Conservation (phyloP, 30 jellyfish, hydroid and myxozoan genomes). For the Pelagia noctiluca region DNA sequence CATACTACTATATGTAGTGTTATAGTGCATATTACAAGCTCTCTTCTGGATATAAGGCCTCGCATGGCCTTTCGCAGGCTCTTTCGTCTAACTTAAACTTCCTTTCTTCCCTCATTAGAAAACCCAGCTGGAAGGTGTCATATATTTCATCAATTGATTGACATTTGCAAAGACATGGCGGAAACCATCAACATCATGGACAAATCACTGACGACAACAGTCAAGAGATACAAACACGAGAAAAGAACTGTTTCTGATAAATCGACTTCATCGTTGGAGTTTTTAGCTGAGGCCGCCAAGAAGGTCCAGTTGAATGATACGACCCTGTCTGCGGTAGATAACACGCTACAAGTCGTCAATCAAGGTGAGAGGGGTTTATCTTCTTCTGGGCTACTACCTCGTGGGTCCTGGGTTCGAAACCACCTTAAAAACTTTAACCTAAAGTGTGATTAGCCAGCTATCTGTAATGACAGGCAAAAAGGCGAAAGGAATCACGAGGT, state of each 20-base stretch:
- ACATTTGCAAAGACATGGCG: conserved; percentile 98
- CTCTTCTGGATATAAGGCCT: too few relatives aligned
- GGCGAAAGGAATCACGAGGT: too few relatives aligned
- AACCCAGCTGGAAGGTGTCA: conserved; percentile 95
- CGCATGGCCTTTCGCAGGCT: too few relatives aligned
- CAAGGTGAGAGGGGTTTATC: conserved; percentile 39
- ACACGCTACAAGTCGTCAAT: conserved; percentile 75
- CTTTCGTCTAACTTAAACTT: too few relatives aligned
- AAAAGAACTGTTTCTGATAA: conserved; percentile 65
- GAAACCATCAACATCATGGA: conserved; percentile 82
- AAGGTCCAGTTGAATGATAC: conserved; percentile 63
- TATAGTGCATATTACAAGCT: too few relatives aligned
- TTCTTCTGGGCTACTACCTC: neutral
- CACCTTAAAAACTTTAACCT: too few relatives aligned
- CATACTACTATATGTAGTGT: too few relatives aligned
- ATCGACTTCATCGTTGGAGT: conserved; percentile 69
- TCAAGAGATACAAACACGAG: conserved; percentile 81
- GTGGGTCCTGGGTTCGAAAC: too few relatives aligned
- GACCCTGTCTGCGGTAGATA: conserved; percentile 57
- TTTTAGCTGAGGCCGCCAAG: conserved; percentile 63
- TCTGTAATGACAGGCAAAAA: neutral
- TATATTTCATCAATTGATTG: conserved; percentile 89
- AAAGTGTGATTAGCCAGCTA: neutral
- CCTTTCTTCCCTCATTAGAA: conserved; percentile 46
- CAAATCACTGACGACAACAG: conserved; percentile 73